Percentiles rank a stretch among this genome's conserved stretches.
Conservation (phyloP, 2,113 vertebrate genomes). For the Nyctibius bracteatus region DNA sequence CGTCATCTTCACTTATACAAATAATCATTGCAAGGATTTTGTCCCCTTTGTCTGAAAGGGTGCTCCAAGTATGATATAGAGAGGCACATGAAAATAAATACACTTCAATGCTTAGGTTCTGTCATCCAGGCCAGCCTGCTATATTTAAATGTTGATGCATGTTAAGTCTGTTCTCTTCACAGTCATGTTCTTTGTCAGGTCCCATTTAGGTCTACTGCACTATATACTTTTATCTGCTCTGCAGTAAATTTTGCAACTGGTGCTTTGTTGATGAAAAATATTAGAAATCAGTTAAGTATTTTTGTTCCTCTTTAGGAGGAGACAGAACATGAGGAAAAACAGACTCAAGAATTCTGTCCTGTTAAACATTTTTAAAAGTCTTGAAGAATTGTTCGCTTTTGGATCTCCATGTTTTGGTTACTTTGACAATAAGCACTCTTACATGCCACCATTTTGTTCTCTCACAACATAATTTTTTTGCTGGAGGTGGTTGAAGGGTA, state of each 20-base stretch:
- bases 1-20: neutral
- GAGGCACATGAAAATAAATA: neutral
- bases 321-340: neutral
- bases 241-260: neutral
- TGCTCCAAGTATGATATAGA: neutral
- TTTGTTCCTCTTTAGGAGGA: neutral
- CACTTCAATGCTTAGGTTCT: neutral
- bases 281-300: neutral
- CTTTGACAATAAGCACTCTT: neutral
- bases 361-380: neutral
- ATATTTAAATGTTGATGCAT: neutral
- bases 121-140: neutral
- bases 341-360: neutral
- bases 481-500: neutral
- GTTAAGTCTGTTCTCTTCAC: neutral
- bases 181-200: neutral
- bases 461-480: neutral
- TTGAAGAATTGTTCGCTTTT: neutral
- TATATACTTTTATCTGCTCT: neutral
- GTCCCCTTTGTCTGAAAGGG: neutral
- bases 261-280: neutral
- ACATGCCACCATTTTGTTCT: neutral
- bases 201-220: rapidly evolving
- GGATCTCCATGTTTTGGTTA: neutral
- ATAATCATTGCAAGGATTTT: neutral